Percentiles rank a stretch among this genome's conserved stretches.
phyloP scores from a whole-genome alignment of 2,888 invertebrate species.

The Metalampra italica region DNA sequence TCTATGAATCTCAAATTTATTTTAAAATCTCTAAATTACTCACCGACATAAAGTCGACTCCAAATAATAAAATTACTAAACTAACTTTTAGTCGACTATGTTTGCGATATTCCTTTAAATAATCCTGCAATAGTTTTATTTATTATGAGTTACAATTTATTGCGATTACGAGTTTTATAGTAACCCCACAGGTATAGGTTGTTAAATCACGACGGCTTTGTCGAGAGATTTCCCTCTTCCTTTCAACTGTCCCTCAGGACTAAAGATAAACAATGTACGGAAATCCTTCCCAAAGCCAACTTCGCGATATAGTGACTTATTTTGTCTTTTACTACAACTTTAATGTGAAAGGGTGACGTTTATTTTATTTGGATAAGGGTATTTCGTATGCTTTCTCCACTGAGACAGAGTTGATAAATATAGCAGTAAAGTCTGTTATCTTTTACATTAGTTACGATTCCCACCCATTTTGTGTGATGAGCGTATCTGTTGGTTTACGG shows the following conservation, averaged over 20 bases:
- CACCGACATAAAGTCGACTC: too few species aligned
- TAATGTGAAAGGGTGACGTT: constrained; percentile 37
- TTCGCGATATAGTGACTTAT: constrained; percentile 41
- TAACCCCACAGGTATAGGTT: constrained; percentile 11
- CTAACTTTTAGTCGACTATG: too few species aligned
- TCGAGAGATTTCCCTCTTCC: constrained; percentile 36
- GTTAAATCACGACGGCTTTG: constrained; percentile 27
- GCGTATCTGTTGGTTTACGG: too few species aligned
- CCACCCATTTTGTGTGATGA: too few species aligned
- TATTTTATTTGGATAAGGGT: constrained; percentile 27
- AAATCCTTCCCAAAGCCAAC: constrained; percentile 37
- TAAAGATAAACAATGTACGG: constrained; percentile 52
- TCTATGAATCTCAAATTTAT: too few species aligned
- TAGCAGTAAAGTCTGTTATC: neutral
- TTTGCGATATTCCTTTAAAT: too few species aligned
- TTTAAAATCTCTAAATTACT: too few species aligned
- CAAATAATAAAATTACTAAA: too few species aligned
- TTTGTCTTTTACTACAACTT: constrained; percentile 33
- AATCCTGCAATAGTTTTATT: too few species aligned
- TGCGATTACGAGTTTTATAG: too few species aligned
- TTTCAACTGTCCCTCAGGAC: constrained; percentile 49
- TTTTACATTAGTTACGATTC: too few species aligned
- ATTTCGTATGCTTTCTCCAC: constrained; percentile 3
- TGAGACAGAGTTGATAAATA: constrained; percentile 2
- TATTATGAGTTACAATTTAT: too few species aligned